Conservation (phyloP, 2,113 vertebrate genomes). For the Lonchura striata region DNA sequence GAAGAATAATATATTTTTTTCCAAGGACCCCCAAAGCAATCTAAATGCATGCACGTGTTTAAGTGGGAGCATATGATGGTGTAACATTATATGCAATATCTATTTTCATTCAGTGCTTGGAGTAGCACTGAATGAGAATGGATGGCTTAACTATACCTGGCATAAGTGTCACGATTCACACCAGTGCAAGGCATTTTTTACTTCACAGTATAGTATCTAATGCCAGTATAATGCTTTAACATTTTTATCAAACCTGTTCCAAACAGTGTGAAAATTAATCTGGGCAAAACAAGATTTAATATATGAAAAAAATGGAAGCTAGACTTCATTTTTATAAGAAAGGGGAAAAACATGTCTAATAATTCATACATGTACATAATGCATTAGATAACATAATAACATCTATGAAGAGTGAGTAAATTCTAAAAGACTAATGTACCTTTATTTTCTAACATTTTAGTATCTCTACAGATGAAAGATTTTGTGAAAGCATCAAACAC, state of each 20-base stretch:
- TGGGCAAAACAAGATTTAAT: neutral
- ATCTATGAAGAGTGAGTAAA: neutral
- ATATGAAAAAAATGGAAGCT: neutral
- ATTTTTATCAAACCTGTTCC: neutral
- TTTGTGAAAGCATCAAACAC: neutral
- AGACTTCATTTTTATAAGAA: neutral
- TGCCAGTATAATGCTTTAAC: neutral
- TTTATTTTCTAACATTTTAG: neutral
- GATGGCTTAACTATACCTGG: neutral
- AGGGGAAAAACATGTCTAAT: neutral
- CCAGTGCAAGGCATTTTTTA: neutral
- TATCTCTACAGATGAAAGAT: neutral
- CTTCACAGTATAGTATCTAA: neutral
- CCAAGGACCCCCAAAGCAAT: neutral
- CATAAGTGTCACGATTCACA: neutral
- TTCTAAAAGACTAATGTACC: neutral
- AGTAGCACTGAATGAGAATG: neutral
- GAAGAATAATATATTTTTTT: neutral
- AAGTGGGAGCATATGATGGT: neutral
- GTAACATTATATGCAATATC: too few species aligned
- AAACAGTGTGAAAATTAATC: neutral
- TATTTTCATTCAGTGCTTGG: fast-evolving
- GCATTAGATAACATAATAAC: neutral
- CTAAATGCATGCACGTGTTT: neutral
- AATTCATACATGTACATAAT: neutral